Evolutionary conservation across 2,888 invertebrate species (phyloP).

Genomic region (Pachymerium ferrugineum): DNA sequence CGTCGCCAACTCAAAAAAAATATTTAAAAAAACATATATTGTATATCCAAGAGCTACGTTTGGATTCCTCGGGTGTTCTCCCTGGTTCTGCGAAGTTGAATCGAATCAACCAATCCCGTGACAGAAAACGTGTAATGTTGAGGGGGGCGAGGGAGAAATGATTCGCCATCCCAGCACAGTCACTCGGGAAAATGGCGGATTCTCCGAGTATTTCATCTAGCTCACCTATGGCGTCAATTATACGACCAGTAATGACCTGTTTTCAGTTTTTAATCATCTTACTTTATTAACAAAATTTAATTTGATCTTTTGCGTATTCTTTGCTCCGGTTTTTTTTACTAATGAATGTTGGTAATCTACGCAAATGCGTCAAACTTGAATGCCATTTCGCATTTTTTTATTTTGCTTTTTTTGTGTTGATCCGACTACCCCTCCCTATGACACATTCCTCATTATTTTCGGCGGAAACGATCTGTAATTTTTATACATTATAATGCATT

Average conservation of each 20-base stretch:
- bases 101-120: background rate
- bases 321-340: background rate
- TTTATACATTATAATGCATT: background rate
- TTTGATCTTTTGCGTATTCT: background rate
- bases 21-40: too few relatives aligned
- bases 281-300: background rate
- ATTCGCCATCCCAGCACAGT: background rate
- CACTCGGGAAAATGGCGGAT: slow-evolving; percentile 25
- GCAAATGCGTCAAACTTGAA: background rate
- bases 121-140: background rate
- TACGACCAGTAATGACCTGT: slow-evolving; percentile 27
- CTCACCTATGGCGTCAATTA: slow-evolving; percentile 23
- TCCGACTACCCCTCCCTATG: too few relatives aligned
- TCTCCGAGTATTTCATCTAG: background rate
- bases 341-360: background rate
- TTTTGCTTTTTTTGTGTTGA: background rate
- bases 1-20: too few relatives aligned
- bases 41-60: too few relatives aligned
- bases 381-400: too few relatives aligned
- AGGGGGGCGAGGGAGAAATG: background rate
- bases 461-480: background rate
- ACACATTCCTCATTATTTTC: background rate
- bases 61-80: too few relatives aligned
- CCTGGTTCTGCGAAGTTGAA: too few relatives aligned
- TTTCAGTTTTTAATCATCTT: background rate